A percentile compares a stretch with the other conserved stretches of the same genome.
Evolutionary conservation across 2,113 vertebrate species (phyloP).

Genomic region (Pollimyrus isidori): DNA sequence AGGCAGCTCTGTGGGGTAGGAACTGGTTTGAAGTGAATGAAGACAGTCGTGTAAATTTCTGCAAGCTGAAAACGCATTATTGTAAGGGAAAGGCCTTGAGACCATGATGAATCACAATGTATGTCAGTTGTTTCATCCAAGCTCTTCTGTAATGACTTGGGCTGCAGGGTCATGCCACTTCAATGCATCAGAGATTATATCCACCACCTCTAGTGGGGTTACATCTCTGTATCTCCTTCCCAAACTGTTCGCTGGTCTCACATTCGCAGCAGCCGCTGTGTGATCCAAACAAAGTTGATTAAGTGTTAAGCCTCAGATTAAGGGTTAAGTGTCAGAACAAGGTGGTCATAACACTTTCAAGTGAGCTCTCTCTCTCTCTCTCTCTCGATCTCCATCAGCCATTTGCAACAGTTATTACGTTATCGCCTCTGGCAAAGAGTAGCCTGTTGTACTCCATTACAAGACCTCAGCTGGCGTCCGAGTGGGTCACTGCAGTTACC

Average conservation of each 20-base stretch:
- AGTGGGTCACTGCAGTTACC: background rate
- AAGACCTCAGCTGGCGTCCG: background rate
- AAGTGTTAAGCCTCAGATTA: background rate
- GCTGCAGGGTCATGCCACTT: background rate
- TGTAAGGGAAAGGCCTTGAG: background rate
- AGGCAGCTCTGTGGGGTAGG: background rate
- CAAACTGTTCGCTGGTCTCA: background rate
- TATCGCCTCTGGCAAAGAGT: background rate
- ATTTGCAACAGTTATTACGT: constrained; percentile 13
- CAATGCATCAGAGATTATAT: background rate
- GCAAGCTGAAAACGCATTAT: background rate
- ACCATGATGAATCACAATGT: background rate
- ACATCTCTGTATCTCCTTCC: no score
- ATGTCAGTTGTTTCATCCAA: background rate
- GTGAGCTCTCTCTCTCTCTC: background rate
- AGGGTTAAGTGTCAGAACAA: background rate
- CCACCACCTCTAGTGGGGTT: background rate
- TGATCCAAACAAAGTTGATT: background rate
- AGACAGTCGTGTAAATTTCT: background rate
- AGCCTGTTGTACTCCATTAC: background rate
- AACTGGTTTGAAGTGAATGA: background rate
- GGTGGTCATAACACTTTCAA: background rate
- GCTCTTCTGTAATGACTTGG: background rate
- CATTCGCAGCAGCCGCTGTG: background rate
- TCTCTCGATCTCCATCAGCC: background rate